Evolutionary conservation across 2,888 invertebrate species (phyloP).

Genomic region (Pasiphila rectangulata): DNA sequence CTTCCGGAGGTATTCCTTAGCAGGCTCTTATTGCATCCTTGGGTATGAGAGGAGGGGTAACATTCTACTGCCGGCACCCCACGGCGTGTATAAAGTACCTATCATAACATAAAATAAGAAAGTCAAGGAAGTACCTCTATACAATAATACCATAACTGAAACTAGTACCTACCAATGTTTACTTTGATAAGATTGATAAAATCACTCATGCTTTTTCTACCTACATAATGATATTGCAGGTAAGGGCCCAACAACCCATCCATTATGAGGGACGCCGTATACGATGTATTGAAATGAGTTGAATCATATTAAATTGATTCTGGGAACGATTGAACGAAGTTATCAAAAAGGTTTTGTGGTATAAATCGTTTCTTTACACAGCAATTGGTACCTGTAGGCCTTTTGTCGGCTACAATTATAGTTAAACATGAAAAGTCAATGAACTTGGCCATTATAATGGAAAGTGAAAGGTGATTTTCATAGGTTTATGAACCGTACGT

Average conservation of each 20-base stretch:
- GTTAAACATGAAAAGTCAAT: neutral
- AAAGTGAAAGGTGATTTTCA: neutral
- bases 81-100: no score
- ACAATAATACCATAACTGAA: no score
- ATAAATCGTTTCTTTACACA: conserved; percentile 1
- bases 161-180: neutral
- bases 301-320: conserved; percentile 20
- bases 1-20: no score
- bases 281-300: conserved; percentile 38
- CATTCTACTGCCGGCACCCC: no score
- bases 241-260: conserved; percentile 12
- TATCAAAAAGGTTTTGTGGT: conserved; percentile 11
- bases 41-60: no score
- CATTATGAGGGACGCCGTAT: conserved; percentile 25
- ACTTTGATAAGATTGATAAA: conserved; percentile 6
- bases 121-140: no score
- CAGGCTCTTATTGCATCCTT: no score
- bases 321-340: conserved; percentile 8
- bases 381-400: neutral
- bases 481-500: neutral
- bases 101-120: no score
- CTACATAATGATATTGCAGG: conserved; percentile 18
- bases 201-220: conserved; percentile 7
- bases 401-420: neutral
- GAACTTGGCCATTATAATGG: neutral